Conservation (phyloP, 2,888 invertebrate genomes). For the Dasysyrphus tricinctus region DNA sequence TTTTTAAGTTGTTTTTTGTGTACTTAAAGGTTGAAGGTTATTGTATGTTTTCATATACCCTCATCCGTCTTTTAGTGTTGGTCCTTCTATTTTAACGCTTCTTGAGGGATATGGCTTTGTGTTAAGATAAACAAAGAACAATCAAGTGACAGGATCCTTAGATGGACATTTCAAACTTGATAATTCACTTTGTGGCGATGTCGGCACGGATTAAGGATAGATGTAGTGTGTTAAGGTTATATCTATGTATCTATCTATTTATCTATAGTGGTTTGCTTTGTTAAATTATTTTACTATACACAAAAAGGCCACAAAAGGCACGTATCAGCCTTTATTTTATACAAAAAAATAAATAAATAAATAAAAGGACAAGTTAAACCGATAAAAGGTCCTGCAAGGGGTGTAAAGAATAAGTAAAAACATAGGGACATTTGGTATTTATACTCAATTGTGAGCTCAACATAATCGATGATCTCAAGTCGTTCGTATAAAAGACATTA, state of each 20-base stretch:
- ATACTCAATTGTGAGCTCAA: constrained; percentile 57
- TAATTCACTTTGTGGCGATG: constrained; percentile 65
- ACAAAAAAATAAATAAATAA: neutral
- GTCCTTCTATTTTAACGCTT: constrained; percentile 45
- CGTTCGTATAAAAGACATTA: neutral
- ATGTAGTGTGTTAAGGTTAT: constrained; percentile 34
- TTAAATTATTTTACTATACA: constrained; percentile 27
- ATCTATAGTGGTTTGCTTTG: constrained; percentile 12
- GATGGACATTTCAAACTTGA: constrained; percentile 39
- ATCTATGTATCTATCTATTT: constrained; percentile 12
- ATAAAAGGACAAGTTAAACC: constrained; percentile 8
- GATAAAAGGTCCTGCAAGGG: constrained; percentile 16
- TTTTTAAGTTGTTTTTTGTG: constrained; percentile 21
- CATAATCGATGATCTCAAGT: constrained; percentile 46
- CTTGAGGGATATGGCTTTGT: constrained; percentile 29
- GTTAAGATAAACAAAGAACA: constrained; percentile 15
- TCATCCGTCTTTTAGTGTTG: neutral
- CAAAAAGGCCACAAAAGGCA: constrained; percentile 31
- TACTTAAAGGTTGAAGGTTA: constrained; percentile 23
- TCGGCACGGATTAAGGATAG: constrained; percentile 32
- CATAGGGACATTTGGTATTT: constrained; percentile 35
- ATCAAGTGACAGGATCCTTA: constrained; percentile 2
- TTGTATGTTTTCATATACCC: neutral
- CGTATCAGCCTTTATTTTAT: constrained; percentile 8
- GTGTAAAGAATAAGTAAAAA: neutral